Conservation (phyloP, 2,797 vertebrate species). For the Tangara arthus region DNA sequence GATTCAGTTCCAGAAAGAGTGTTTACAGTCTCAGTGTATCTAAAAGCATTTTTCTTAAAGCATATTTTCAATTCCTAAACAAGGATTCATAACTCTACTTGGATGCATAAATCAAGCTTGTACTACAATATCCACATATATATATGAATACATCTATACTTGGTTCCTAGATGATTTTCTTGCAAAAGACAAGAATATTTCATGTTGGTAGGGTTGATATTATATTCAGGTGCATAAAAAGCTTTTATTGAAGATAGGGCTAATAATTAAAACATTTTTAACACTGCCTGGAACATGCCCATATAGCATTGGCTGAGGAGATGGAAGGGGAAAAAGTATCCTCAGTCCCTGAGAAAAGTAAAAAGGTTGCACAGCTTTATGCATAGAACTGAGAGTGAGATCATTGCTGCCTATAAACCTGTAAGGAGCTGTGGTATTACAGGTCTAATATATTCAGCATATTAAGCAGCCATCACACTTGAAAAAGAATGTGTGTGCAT, state of each 20-base stretch:
- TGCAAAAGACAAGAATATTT: not conserved
- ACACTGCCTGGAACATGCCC: not conserved
- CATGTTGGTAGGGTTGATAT: not conserved
- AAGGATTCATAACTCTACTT: not conserved
- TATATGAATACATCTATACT: not conserved
- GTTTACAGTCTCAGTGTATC: not conserved
- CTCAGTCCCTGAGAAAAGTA: not conserved
- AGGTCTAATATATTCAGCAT: not conserved
- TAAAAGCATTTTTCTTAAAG: not conserved
- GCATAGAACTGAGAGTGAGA: not conserved
- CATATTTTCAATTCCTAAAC: not conserved
- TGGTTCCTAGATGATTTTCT: not conserved
- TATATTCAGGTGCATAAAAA: not conserved
- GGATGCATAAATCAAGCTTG: not conserved
- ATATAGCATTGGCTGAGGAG: not conserved
- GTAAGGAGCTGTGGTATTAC: not conserved
- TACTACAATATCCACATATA: not conserved
- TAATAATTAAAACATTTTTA: not conserved
- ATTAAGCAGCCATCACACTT: slow-evolving; percentile 11
- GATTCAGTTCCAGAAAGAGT: not conserved
- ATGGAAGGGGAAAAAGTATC: not conserved
- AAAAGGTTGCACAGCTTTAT: not conserved
- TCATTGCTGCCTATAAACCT: not conserved
- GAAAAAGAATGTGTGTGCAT: not conserved
- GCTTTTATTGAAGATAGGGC: not conserved